A percentile compares a stretch with the other conserved stretches of the same genome.
Evolutionary conservation across 2,113 vertebrate genomes (phyloP).

Genomic region (Sceloporus tristichus): DNA sequence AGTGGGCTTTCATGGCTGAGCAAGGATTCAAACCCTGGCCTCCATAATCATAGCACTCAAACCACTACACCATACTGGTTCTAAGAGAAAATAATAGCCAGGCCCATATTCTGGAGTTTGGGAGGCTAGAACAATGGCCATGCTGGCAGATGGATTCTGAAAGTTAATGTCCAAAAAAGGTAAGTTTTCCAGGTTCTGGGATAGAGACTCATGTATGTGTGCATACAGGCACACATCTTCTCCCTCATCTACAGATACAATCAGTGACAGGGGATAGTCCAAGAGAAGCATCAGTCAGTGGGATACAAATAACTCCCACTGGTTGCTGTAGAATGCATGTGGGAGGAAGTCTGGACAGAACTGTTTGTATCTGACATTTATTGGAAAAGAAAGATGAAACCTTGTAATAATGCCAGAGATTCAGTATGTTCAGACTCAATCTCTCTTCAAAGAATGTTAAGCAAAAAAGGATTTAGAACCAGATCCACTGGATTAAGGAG

Average conservation of each 20-base stretch:
- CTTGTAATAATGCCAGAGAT: slow-evolving; percentile 10
- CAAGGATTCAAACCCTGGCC: no score
- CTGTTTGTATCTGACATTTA: slow-evolving; percentile 14
- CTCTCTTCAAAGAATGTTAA: slow-evolving; percentile 49
- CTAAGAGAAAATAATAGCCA: no score
- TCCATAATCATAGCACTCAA: no score
- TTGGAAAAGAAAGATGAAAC: slow-evolving; percentile 34
- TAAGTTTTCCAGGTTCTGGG: no score
- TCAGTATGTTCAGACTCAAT: slow-evolving; percentile 14
- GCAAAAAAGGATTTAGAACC: slow-evolving; percentile 19
- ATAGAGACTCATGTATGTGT: not conserved
- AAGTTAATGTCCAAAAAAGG: no score
- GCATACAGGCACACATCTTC: not conserved
- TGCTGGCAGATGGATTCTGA: no score
- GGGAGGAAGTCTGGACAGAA: not conserved
- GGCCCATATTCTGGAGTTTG: no score
- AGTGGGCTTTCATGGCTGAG: no score
- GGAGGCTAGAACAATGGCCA: no score
- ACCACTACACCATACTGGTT: no score
- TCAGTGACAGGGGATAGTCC: not conserved
- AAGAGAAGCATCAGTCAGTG: not conserved
- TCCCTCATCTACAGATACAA: not conserved
- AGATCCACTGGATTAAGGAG: slow-evolving; percentile 36
- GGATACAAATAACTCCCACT: not conserved
- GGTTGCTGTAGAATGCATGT: slow-evolving; percentile 10